phyloP scores from a whole-genome alignment of 2,797 vertebrate genomes.

The Scomberomorus guttatus region DNA sequence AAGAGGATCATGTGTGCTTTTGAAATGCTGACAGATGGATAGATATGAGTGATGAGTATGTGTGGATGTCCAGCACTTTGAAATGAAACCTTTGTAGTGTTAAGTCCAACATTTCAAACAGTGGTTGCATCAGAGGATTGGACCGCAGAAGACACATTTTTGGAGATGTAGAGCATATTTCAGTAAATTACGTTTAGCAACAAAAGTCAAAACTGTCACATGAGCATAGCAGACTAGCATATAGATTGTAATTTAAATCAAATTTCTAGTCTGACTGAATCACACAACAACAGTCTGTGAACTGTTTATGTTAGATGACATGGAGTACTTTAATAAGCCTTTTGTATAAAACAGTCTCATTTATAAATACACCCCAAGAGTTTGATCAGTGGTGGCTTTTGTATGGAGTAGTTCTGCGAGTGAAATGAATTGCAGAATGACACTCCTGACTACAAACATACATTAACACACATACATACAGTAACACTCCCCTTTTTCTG shows the following conservation, averaged over 20 bases:
- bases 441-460: not conserved
- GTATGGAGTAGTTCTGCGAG: not conserved
- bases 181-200: not conserved
- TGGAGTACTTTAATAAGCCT: not conserved
- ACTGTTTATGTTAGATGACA: conserved; percentile 12
- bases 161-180: not conserved
- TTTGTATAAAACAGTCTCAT: not conserved
- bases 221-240: not conserved
- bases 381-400: not conserved
- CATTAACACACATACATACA: not conserved
- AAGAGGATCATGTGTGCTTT: conserved; percentile 28
- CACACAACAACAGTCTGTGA: not conserved
- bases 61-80: conserved; percentile 56
- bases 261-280: not conserved
- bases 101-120: conserved; percentile 44
- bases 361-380: too few relatives aligned
- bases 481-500: not conserved
- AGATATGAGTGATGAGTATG: conserved; percentile 47
- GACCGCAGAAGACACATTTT: conserved; percentile 2
- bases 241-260: not conserved
- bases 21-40: conserved; percentile 55
- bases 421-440: conserved; percentile 7
- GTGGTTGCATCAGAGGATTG: conserved; percentile 36
- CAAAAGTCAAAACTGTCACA: not conserved
- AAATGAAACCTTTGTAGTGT: conserved; percentile 58